Evolutionary conservation across 1,140 invertebrate genomes (phyloP).

Genomic region (Megathymus violae): DNA sequence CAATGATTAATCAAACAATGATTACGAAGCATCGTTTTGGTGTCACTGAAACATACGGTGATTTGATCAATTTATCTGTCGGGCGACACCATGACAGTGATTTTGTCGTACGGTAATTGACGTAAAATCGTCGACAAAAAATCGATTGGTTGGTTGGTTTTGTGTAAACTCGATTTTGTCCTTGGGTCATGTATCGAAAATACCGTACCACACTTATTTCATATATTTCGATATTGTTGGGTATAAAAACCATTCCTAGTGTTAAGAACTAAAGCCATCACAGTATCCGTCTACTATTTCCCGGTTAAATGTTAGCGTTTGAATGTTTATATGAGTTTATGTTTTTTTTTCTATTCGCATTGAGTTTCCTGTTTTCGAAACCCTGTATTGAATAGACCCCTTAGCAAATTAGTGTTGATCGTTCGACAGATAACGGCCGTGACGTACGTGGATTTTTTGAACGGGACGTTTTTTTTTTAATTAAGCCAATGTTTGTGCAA

Average conservation of each 20-base stretch:
- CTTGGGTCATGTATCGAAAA: not conserved
- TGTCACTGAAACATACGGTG: too few species aligned
- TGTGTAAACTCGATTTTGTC: too few species aligned
- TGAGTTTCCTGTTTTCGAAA: slow-evolving; percentile 44
- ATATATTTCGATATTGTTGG: not conserved
- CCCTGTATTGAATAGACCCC: slow-evolving; percentile 77
- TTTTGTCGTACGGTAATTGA: too few species aligned
- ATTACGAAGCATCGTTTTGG: too few species aligned
- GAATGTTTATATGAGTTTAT: slow-evolving; percentile 11
- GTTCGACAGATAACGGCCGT: slow-evolving; percentile 48
- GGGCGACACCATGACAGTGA: too few species aligned
- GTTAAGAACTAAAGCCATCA: slow-evolving; percentile 54
- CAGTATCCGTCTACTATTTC: slow-evolving; percentile 61
- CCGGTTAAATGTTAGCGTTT: slow-evolving; percentile 29
- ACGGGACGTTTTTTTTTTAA: slow-evolving; percentile 2
- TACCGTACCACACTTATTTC: slow-evolving; percentile 3
- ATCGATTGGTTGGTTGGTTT: too few species aligned
- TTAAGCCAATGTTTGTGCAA: not conserved
- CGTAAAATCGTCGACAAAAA: too few species aligned
- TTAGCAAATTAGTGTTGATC: slow-evolving; percentile 73
- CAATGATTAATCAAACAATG: too few species aligned
- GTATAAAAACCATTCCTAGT: slow-evolving; percentile 55
- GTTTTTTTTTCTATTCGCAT: slow-evolving; percentile 30
- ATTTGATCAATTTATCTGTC: too few species aligned
- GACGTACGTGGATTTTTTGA: not conserved